A percentile compares a stretch with the other conserved stretches of the same genome.
Evolutionary conservation across 37 sponge, comb jelly and placozoan genomes (phyloP).

Genomic region (Hormiphora californensis): DNA sequence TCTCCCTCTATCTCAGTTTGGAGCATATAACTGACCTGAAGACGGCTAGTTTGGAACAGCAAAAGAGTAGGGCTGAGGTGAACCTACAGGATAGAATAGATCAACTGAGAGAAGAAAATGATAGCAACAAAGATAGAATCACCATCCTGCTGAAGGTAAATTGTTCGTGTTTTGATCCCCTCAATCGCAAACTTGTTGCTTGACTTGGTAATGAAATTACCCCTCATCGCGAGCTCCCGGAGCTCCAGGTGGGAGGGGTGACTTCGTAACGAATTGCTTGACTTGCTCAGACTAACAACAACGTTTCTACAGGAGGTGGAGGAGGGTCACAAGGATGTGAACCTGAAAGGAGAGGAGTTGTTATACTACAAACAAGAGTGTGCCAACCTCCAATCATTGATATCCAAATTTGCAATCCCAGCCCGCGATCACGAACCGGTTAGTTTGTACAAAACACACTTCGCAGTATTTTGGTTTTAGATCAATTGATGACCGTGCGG

Average conservation of each 20-base stretch:
- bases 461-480: too few species aligned
- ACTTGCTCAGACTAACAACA: too few species aligned
- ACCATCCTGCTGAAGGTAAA: slow-evolving; percentile 15
- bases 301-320: slow-evolving; percentile 51
- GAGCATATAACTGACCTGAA: slow-evolving; percentile 1
- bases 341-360: slow-evolving; percentile 34
- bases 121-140: slow-evolving; percentile 19
- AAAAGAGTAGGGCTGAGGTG: slow-evolving; percentile 25
- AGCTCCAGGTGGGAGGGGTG: too few species aligned
- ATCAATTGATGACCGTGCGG: too few species aligned
- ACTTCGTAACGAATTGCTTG: too few species aligned
- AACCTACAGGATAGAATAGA: slow-evolving; percentile 12
- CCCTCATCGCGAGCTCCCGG: too few species aligned
- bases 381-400: slow-evolving; percentile 11
- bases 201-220: too few species aligned
- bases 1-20: neutral
- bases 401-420: slow-evolving; percentile 33
- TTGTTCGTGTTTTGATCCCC: neutral
- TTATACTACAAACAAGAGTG: slow-evolving; percentile 49
- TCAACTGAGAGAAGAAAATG: slow-evolving; percentile 24
- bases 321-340: slow-evolving; percentile 24
- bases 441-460: too few species aligned
- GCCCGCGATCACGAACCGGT: slow-evolving; percentile 40
- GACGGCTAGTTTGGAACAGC: slow-evolving; percentile 39
- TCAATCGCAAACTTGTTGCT: too few species aligned